These are phyloP conservation scores for Pavo muticus DNA, from an alignment of 2,113 vertebrate genomes.

Conservation along the genomic window DNA sequence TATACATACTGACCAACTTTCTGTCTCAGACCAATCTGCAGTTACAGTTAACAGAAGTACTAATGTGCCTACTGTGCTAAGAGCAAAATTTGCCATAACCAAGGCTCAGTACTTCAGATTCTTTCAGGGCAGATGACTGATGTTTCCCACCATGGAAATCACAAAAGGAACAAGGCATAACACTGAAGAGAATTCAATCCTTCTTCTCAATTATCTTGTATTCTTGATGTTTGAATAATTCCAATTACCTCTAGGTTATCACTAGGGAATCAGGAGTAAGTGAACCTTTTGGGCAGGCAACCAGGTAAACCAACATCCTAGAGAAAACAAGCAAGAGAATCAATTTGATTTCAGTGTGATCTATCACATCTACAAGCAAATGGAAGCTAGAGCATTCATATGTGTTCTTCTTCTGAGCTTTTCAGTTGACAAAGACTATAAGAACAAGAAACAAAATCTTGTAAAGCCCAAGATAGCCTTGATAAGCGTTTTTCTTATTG, in stretches of 20 bases:
- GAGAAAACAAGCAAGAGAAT: background rate
- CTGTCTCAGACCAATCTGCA: background rate
- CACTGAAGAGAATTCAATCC: background rate
- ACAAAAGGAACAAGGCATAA: background rate
- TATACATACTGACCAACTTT: background rate
- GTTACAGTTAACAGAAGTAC: background rate
- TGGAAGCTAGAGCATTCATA: background rate
- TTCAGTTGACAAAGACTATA: background rate
- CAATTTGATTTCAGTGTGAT: background rate
- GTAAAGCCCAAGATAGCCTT: background rate
- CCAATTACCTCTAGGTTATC: background rate
- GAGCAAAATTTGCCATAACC: background rate
- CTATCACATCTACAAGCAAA: background rate
- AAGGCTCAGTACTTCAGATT: background rate
- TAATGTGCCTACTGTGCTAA: accelerated
- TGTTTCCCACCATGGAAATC: background rate
- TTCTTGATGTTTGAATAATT: background rate
- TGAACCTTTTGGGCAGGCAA: background rate
- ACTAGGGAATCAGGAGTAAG: background rate
- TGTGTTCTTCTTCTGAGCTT: background rate
- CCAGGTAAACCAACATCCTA: background rate
- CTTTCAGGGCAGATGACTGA: background rate
- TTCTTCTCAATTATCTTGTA: background rate
- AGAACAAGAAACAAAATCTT: background rate
- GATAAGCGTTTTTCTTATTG: background rate